Base-by-base conservation (phyloP, 92 coral and sea anemone genomes). In the Epizoanthus scotinus region DNA sequence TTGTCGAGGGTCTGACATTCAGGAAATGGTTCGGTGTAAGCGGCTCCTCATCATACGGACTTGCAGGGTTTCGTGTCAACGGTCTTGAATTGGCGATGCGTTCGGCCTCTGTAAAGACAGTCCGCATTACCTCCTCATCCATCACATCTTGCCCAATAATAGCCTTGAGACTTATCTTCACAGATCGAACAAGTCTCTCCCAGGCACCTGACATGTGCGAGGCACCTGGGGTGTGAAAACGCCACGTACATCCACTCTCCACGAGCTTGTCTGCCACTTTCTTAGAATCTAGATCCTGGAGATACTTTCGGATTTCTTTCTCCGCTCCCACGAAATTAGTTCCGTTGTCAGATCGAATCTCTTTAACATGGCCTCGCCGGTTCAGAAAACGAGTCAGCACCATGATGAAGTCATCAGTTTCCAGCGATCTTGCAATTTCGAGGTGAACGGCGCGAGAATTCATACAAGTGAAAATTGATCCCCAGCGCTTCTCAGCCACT, bases 121-220 rank as follows among this genome's bases (percentile, higher is more conserved):
- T 81, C 29, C 22, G 50, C 49, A 82, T 18, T 4, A 71, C 72
- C 31, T 83, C 86, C 50, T 73, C 86, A 65, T 72, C 60, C 52
- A 83, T 62, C n/a, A 63, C 52, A 36, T 83, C 77, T 50, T 83
- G 67, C 2, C 87, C 82, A 15, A 83, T 14, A 6, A 72, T 65
- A 8, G 82, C 71, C 57, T 73, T 83, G 19, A 83, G 34, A 14
- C 75, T 62, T 65, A 82, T 59, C 62, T 83, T 83, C 1, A 73
- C 86, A 4, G 66, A 27, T 24, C 69, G 73, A 19, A 83, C 75
- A 4, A 83, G 71, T 22, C 77, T 62, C 34, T 83, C 82, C 87
- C 87, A 83, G 24, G 28, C 87, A 31, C 87, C 68, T 2, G 77
- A 73, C 87, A 74, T 83, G 71, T 83, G 82, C 1, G 87, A 52